phyloP scores from a whole-genome alignment of 2,888 invertebrate species.

The Folsomia candida region DNA sequence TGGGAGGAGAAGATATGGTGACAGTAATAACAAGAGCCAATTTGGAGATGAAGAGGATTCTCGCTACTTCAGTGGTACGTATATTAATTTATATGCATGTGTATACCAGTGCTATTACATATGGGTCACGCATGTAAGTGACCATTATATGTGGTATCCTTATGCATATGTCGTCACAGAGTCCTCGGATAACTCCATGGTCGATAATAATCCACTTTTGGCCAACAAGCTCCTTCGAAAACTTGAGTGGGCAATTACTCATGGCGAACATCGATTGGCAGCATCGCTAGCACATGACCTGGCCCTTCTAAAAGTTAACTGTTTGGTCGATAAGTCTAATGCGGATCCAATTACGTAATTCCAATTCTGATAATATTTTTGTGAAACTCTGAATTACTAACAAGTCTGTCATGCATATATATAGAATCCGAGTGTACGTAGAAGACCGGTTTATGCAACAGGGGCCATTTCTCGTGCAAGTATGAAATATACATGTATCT shows the following conservation, averaged over 20 bases:
- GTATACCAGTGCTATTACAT: constrained; percentile 1
- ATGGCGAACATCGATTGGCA: constrained; percentile 72
- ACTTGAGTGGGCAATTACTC: constrained; percentile 73
- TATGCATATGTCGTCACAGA: background rate
- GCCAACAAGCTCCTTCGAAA: constrained; percentile 66
- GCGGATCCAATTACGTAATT: constrained; percentile 51
- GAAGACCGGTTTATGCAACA: constrained; percentile 78
- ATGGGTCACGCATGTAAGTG: too few species aligned
- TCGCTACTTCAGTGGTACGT: constrained; percentile 2
- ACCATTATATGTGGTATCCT: background rate
- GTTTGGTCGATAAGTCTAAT: constrained; percentile 62
- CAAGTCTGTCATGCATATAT: too few species aligned
- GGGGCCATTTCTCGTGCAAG: constrained; percentile 65
- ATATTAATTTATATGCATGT: background rate
- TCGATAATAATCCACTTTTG: constrained; percentile 58
- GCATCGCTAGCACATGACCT: constrained; percentile 73
- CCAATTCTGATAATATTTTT: constrained; percentile 1
- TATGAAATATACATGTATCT: too few species aligned
- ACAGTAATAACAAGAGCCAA: background rate
- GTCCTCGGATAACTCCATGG: background rate
- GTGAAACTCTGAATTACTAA: constrained; percentile 1
- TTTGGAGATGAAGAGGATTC: background rate
- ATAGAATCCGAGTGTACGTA: constrained; percentile 75
- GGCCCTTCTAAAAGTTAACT: constrained; percentile 71
- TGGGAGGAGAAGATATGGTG: background rate